Conservation (phyloP, 2,888 invertebrate genomes). For the Lithophane socia region DNA sequence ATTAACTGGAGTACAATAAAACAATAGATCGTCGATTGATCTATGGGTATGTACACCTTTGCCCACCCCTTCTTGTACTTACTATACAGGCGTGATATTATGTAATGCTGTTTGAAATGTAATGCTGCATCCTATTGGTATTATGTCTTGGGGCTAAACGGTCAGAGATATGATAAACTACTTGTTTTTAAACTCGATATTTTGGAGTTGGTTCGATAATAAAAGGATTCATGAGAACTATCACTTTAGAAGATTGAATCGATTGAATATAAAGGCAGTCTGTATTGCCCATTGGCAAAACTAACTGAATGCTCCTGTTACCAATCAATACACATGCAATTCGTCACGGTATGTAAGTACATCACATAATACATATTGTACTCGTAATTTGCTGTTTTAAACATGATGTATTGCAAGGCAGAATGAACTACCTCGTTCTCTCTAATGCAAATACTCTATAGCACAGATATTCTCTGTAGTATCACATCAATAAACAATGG, state of each 20-base stretch:
- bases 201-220: not conserved
- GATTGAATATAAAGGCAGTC: not conserved
- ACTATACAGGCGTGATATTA: not conserved
- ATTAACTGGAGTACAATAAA: too few species aligned
- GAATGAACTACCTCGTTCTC: not conserved
- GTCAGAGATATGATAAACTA: too few species aligned
- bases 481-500: slow-evolving; percentile 21
- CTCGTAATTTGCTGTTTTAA: not conserved
- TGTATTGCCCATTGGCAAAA: too few species aligned
- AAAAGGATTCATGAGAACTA: not conserved
- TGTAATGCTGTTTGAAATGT: not conserved
- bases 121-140: too few species aligned
- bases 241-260: not conserved
- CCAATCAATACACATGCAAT: slow-evolving; percentile 12
- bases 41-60: not conserved
- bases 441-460: not conserved
- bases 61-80: not conserved
- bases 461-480: too few species aligned
- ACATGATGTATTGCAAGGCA: not conserved
- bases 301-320: not conserved
- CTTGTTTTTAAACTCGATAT: not conserved
- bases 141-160: too few species aligned
- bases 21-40: too few species aligned
- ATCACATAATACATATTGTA: not conserved
- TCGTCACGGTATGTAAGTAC: slow-evolving; percentile 2